Evolutionary conservation across 2,888 invertebrate species (phyloP).

Genomic region (Leptinotarsa rubiginosa): DNA sequence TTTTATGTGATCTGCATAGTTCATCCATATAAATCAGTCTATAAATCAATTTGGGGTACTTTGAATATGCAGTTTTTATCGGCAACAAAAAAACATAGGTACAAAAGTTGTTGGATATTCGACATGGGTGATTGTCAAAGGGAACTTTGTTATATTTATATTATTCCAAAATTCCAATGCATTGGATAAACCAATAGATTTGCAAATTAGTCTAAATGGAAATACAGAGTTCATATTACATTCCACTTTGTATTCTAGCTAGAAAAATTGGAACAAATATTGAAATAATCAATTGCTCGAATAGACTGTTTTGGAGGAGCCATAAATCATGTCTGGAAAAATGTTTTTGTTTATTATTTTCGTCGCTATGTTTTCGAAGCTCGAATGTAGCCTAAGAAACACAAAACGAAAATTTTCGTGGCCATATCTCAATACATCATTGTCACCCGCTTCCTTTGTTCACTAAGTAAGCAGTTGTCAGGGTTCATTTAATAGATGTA

Average conservation of each 20-base stretch:
- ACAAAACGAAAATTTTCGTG: constrained; percentile 28
- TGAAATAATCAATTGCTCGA: too few species aligned
- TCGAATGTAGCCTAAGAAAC: constrained; percentile 28
- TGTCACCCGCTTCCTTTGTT: constrained; percentile 37
- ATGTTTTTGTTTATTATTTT: constrained; percentile 7
- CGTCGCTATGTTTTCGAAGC: constrained; percentile 28
- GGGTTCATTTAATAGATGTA: constrained; percentile 19
- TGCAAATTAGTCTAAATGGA: too few species aligned
- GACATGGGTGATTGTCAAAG: not conserved
- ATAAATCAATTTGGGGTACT: not conserved
- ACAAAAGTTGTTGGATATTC: not conserved
- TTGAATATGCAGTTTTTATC: not conserved
- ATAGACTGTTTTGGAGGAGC: too few species aligned
- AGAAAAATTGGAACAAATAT: too few species aligned
- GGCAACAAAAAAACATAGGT: not conserved
- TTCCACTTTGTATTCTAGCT: too few species aligned
- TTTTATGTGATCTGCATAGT: not conserved
- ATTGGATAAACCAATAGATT: too few species aligned
- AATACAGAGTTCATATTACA: too few species aligned
- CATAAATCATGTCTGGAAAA: too few species aligned
- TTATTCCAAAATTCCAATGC: not conserved
- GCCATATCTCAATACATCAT: constrained; percentile 39
- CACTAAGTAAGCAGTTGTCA: constrained; percentile 19
- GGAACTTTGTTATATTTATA: not conserved
- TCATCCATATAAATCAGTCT: not conserved